These are phyloP conservation scores for Xanthorhoe spadicearia DNA, from an alignment of 2,888 invertebrate genomes.

Conservation along the genomic window DNA sequence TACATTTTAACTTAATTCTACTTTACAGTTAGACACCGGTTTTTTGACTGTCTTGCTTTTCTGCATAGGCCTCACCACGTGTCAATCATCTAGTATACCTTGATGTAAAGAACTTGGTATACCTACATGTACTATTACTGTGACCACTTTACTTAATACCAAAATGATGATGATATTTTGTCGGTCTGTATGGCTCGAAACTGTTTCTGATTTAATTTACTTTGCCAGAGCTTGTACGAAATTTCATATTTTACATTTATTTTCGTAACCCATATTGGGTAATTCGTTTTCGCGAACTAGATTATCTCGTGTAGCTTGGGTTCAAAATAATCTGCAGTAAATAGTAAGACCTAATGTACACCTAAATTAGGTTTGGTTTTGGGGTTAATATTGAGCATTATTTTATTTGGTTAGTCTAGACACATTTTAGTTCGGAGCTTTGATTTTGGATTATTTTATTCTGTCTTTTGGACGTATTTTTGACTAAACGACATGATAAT, in stretches of 20 bases:
- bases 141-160: no score
- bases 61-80: no score
- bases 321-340: slow-evolving; percentile 12
- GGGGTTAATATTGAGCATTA: neutral
- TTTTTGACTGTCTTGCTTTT: no score
- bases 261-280: slow-evolving; percentile 7
- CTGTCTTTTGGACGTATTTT: no score
- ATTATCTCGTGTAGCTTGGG: slow-evolving; percentile 14
- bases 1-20: no score
- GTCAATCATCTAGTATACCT: no score
- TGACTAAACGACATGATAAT: no score
- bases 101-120: no score
- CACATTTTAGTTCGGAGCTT: no score
- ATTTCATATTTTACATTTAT: slow-evolving; percentile 7
- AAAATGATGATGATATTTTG: neutral
- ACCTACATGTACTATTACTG: no score
- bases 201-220: neutral
- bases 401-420: neutral
- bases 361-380: neutral
- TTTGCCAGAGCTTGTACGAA: slow-evolving; percentile 1
- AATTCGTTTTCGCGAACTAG: slow-evolving; percentile 12
- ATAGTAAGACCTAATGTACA: neutral
- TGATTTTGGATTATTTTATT: no score
- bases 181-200: neutral
- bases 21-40: no score